These are phyloP conservation scores for Cyrtorhinus lividipennis DNA, from an alignment of 1,140 invertebrate species.

Conservation along the genomic window DNA sequence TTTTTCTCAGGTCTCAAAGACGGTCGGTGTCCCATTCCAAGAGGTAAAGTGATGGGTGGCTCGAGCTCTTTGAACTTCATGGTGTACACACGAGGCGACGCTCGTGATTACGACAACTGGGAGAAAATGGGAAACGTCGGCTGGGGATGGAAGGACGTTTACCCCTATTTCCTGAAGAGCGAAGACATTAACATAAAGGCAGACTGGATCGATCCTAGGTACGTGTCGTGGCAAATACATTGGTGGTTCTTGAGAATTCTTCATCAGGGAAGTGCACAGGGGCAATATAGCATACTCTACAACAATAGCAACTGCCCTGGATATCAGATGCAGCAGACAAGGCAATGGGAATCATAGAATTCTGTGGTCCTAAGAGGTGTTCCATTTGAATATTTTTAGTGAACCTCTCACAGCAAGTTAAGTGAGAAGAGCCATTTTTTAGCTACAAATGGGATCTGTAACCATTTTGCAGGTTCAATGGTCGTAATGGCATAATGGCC, in stretches of 20 bases:
- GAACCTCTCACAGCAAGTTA: too few relatives aligned
- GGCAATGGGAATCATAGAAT: too few relatives aligned
- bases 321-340: too few relatives aligned
- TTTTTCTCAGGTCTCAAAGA: constrained; percentile 24
- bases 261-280: background rate
- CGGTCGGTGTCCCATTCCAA: constrained; percentile 40
- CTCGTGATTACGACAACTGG: constrained; percentile 48
- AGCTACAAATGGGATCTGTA: too few relatives aligned
- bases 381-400: too few relatives aligned
- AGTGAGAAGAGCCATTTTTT: too few relatives aligned
- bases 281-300: background rate
- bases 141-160: constrained; percentile 46
- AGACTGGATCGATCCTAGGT: constrained; percentile 7
- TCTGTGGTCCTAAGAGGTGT: too few relatives aligned
- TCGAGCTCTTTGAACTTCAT: constrained; percentile 55
- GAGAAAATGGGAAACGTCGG: constrained; percentile 39
- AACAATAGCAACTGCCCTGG: background rate
- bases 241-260: background rate
- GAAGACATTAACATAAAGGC: constrained; percentile 27
- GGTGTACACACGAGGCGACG: constrained; percentile 59
- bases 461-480: too few relatives aligned
- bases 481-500: too few relatives aligned
- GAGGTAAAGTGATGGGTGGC: constrained; percentile 51
- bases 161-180: constrained; percentile 38
- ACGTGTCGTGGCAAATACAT: too few relatives aligned